Conservation (phyloP, 2,888 invertebrate genomes). For the Trichopoda pennipes region DNA sequence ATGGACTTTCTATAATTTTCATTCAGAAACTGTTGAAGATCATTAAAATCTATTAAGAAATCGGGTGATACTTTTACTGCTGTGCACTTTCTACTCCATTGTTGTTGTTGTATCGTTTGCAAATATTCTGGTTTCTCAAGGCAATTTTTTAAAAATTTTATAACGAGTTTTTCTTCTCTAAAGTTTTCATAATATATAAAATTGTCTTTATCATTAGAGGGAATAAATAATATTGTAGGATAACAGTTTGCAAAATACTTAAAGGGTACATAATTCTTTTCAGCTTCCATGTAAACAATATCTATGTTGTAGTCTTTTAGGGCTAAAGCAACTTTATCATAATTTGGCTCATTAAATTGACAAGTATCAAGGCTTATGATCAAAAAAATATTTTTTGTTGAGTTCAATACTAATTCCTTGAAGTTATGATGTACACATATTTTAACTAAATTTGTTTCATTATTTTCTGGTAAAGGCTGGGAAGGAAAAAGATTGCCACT, state of each 20-base stretch:
- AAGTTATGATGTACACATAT: slow-evolving; percentile 64
- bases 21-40: slow-evolving; percentile 22
- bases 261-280: slow-evolving; percentile 62
- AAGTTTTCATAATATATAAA: slow-evolving; percentile 36
- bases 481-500: slow-evolving; percentile 48
- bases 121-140: slow-evolving; percentile 6
- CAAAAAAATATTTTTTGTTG: slow-evolving; percentile 60
- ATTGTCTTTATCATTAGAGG: slow-evolving; percentile 49
- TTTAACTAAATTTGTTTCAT: slow-evolving; percentile 59
- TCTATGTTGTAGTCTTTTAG: slow-evolving; percentile 68
- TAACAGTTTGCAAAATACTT: slow-evolving; percentile 54
- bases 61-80: not conserved
- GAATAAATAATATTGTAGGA: slow-evolving; percentile 63
- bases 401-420: slow-evolving; percentile 61
- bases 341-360: slow-evolving; percentile 25
- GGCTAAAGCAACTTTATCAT: slow-evolving; percentile 52
- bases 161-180: slow-evolving; percentile 1
- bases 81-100: not conserved
- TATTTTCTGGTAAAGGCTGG: slow-evolving; percentile 11
- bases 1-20: slow-evolving; percentile 11
- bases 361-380: slow-evolving; percentile 15
- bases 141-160: slow-evolving; percentile 49
- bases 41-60: slow-evolving; percentile 17
- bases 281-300: slow-evolving; percentile 69
- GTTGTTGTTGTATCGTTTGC: not conserved